These are phyloP conservation scores for Limulus polyphemus DNA, from an alignment of 2,888 invertebrate species.

Conservation along the genomic window DNA sequence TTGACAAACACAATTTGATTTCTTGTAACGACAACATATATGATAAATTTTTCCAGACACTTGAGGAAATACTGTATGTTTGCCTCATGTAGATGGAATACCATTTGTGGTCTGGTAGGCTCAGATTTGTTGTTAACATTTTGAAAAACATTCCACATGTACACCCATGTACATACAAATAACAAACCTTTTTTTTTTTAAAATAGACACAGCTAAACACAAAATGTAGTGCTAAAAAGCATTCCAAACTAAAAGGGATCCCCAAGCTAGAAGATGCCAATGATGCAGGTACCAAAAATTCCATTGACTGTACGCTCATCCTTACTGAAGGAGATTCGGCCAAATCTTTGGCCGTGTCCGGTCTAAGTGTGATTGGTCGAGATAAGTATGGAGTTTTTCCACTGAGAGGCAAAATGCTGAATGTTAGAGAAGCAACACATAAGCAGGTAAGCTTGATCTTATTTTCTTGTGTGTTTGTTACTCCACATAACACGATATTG, in stretches of 20 bases:
- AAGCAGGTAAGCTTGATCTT: slow-evolving; percentile 42
- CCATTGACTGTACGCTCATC: slow-evolving; percentile 82
- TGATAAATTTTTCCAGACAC: too few relatives aligned
- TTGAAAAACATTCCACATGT: too few relatives aligned
- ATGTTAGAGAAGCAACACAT: slow-evolving; percentile 90
- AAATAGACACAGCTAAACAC: slow-evolving; percentile 54
- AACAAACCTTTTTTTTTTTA: too few relatives aligned
- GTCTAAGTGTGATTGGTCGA: slow-evolving; percentile 80
- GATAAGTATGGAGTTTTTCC: slow-evolving; percentile 95
- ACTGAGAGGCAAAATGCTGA: slow-evolving; percentile 82
- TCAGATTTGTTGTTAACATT: too few relatives aligned
- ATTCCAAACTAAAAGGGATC: slow-evolving; percentile 72
- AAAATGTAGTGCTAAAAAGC: slow-evolving; percentile 68
- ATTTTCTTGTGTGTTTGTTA: too few relatives aligned
- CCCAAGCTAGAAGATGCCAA: slow-evolving; percentile 97
- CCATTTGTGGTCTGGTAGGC: too few relatives aligned
- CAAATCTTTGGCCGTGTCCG: slow-evolving; percentile 90
- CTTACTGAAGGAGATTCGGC: slow-evolving; percentile 98
- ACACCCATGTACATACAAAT: too few relatives aligned
- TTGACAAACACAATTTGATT: too few relatives aligned
- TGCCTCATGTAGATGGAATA: too few relatives aligned
- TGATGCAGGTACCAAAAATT: slow-evolving; percentile 75
- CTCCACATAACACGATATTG: too few relatives aligned
- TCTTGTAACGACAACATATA: too few relatives aligned
- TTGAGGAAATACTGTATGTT: too few relatives aligned